Base-by-base conservation (phyloP, 2,888 invertebrate genomes). In the Fissipunctia ypsillon region DNA sequence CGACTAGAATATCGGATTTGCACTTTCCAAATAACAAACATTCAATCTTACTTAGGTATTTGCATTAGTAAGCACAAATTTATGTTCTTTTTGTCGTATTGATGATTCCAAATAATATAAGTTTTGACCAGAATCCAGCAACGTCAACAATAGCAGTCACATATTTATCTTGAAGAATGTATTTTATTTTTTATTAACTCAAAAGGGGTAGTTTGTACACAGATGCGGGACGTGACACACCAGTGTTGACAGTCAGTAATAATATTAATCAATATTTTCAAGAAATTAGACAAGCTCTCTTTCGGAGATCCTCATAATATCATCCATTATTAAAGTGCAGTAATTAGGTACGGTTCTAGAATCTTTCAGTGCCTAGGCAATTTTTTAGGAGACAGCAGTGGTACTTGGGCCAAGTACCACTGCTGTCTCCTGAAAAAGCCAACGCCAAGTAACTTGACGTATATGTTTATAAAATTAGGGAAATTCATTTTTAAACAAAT, bases 1-100 rank as follows among this genome's bases (percentile, higher is more conserved):
- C 88, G 90, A 90, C 83, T 82, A 79, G 84, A 89, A 89, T 92
- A 90, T 89, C 88, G 87, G 84, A 90, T 91, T 88, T 91, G 89
- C 89, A 86, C 77, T 84, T 84, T 77, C 73, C 65, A 73, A 70
- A 69, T 76, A 83, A 76, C 43, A 81, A 67, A 75, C 38, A 61
- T 68, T 83, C 14, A 57, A 48, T 78, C 65, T 81, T 52, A 45
- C 25, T 65, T 57, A 19, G 7, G 25, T 14, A 63, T 83, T 77
- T 54, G 59, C 16, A 25, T 70, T 50, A 43, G 28, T 19, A 28
- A 50, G 35, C 28, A 28, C 1, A 16, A 0, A 48, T 54, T 79
- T 31, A 50, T 57, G 10, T 73, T 28, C 3, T 61, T 28, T 22
- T 64, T 16, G 0, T 10, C 3, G 31, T 16, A n/a, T 50, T 22